Evolutionary conservation across 2,888 invertebrate species (phyloP), one percentile per base, ranked within the genome.

Genomic region (Oligia fasciuncula): DNA sequence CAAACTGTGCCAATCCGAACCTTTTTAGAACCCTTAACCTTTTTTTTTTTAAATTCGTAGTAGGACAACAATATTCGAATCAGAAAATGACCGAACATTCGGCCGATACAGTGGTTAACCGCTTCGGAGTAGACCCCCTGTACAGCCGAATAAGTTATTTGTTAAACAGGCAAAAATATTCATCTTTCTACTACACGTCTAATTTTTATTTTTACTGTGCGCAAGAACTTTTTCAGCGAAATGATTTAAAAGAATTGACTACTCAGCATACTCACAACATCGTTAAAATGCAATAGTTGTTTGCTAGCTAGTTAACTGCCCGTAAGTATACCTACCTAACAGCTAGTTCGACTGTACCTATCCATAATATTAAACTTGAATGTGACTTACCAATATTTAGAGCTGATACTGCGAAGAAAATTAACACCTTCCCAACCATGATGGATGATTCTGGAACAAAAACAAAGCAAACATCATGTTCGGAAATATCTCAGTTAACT

Each of bases 311-410:
- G 66, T 40, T 40, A 23, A 23, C 66, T 40, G 6, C 4, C 40
- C 40, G 19, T 51, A 51, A 17, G 11, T 23, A 19, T 40, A 13
- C 6, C 6, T 66, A 13, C 6, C 6, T 66, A 23, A 66, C 6
- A 40, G 8, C 23, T 40, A 23, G 9, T n/a, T 68, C 3, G 19
- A 23, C 9, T 54, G 23, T 23, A 9, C 9, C 35, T 29, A 29
- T 69, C 19, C 1, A 35, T 29, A 29, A 29, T 3, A 29, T 49
- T 49, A 23, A 35, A 69, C 19, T 19, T 35, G 6, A 6, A 68
- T 8, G 9, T 57, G 11, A 91, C 96, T 93, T 90, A 96, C 96
- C 94, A 62, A 93, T 93, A 86, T 93, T 91, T 4, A 94, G 84
- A 43, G 92, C 91, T 49, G 93, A 92, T 85, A 95, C 91, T 8